phyloP scores from a whole-genome alignment of 2,888 invertebrate genomes.

The Arrhopalites spinosus region DNA sequence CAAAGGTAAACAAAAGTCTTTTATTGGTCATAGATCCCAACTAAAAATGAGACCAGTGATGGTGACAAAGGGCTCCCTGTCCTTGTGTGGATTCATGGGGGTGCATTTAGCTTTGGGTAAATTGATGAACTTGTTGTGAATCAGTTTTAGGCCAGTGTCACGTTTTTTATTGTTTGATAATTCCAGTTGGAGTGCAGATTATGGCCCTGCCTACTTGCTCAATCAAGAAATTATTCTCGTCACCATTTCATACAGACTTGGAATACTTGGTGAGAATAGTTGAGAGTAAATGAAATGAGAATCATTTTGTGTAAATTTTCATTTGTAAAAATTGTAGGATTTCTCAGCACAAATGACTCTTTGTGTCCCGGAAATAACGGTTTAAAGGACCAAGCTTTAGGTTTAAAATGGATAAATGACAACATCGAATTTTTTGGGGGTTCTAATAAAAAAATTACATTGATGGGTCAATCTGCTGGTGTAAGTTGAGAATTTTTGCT shows the following conservation, averaged over 20 bases:
- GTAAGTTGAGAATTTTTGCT: not conserved
- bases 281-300: too few species aligned
- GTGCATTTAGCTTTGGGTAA: conserved; percentile 38
- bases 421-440: conserved; percentile 28
- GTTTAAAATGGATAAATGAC: conserved; percentile 26
- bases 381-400: conserved; percentile 25
- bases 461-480: conserved; percentile 28
- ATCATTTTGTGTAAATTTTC: not conserved
- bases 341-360: conserved; percentile 62
- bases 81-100: conserved; percentile 42
- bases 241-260: conserved; percentile 49
- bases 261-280: conserved; percentile 34
- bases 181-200: conserved; percentile 33
- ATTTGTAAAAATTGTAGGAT: conserved; percentile 58
- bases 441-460: not conserved
- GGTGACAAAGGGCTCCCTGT: conserved; percentile 11
- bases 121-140: too few species aligned
- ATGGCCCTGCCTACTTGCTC: conserved; percentile 47
- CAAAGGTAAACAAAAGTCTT: too few species aligned
- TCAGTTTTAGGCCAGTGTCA: too few species aligned
- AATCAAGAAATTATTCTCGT: conserved; percentile 46
- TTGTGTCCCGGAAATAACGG: conserved; percentile 65
- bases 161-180: not conserved
- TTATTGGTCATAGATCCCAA: too few species aligned
- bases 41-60: too few species aligned